phyloP scores from a whole-genome alignment of 2,113 vertebrate genomes.

The Uria aalge region DNA sequence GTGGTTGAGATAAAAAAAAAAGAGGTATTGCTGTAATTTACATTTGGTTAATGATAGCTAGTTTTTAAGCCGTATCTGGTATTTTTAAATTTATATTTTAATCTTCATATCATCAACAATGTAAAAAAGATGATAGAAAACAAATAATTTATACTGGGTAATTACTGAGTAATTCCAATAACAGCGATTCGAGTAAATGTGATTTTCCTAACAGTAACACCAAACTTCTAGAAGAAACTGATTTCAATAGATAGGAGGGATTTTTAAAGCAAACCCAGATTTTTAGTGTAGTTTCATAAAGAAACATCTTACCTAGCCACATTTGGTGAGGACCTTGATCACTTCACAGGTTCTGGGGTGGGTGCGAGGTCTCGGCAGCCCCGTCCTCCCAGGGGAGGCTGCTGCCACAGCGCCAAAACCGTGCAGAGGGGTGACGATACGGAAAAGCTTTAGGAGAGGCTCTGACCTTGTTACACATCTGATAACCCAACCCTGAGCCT shows the following conservation, averaged over 20 bases:
- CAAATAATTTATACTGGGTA: background rate
- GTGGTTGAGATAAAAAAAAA: background rate
- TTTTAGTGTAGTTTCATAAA: background rate
- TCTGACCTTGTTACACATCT: background rate
- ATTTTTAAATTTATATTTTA: background rate
- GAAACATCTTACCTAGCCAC: background rate
- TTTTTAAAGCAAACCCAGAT: background rate
- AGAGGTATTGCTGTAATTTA: background rate
- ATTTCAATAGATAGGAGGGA: background rate
- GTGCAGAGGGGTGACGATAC: background rate
- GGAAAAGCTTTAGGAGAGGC: background rate
- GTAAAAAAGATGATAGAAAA: background rate
- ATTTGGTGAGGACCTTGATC: background rate
- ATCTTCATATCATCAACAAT: background rate
- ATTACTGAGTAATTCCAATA: background rate
- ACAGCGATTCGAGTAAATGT: background rate
- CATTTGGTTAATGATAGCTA: background rate
- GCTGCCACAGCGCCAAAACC: background rate
- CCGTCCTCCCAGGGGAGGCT: background rate
- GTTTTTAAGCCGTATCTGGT: background rate
- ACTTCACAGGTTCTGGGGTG: background rate
- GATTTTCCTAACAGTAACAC: background rate
- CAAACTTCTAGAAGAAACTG: background rate
- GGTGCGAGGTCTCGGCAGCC: background rate
- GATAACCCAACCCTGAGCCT: background rate